These are phyloP conservation scores for Cerastis leucographa DNA, from an alignment of 2,888 invertebrate genomes.

Conservation along the genomic window DNA sequence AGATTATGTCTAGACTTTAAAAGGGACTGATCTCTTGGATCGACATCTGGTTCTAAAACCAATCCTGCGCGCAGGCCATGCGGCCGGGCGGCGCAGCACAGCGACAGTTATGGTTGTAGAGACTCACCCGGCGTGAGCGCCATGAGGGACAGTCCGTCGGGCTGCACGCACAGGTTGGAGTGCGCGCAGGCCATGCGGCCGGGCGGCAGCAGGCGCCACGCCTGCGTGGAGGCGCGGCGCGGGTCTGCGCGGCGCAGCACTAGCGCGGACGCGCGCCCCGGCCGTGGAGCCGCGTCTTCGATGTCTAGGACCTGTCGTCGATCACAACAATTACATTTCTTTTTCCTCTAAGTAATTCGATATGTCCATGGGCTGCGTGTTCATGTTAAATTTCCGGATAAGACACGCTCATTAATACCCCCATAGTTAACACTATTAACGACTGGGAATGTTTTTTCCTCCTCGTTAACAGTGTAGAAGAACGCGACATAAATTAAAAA, in stretches of 20 bases:
- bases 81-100: no score
- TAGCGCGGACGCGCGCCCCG: conserved; percentile 92
- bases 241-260: conserved; percentile 96
- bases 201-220: conserved; percentile 93
- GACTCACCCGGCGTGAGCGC: conserved; percentile 83
- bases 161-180: conserved; percentile 95
- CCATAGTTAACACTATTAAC: no score
- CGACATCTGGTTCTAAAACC: background rate
- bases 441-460: no score
- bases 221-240: conserved; percentile 96
- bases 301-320: conserved; percentile 94
- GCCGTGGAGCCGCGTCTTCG: conserved; percentile 96
- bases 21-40: background rate
- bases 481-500: no score
- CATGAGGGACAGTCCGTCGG: conserved; percentile 88
- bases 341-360: background rate
- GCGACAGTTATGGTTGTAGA: no score
- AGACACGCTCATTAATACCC: no score
- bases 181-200: conserved; percentile 97
- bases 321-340: background rate
- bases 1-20: background rate
- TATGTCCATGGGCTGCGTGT: background rate
- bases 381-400: no score
- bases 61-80: no score
- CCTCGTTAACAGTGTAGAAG: no score